Conservation (phyloP, 2,113 vertebrate species). For the Gila orcuttii region DNA sequence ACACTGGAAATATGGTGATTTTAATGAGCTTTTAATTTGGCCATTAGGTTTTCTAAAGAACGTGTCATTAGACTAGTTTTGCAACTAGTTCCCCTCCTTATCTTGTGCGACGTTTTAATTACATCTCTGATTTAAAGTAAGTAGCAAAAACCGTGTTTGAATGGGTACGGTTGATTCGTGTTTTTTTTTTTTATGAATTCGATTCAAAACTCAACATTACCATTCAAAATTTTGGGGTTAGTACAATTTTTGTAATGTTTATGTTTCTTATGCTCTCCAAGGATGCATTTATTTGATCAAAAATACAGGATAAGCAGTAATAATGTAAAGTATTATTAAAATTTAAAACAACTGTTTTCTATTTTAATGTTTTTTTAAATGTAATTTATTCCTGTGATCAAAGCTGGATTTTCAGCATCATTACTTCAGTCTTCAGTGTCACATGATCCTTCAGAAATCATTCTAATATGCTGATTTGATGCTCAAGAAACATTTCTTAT, state of each 20-base stretch:
- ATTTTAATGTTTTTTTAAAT: too few relatives aligned
- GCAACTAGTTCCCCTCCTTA: background rate
- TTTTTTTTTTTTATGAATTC: background rate
- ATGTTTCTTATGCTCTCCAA: background rate
- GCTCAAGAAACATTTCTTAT: too few relatives aligned
- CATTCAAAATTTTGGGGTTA: too few relatives aligned
- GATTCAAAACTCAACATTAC: background rate
- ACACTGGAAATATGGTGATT: background rate
- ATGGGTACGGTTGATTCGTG: background rate
- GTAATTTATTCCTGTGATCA: too few relatives aligned
- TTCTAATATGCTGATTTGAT: too few relatives aligned
- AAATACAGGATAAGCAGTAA: background rate
- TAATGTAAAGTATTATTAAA: background rate
- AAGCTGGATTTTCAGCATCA: too few relatives aligned
- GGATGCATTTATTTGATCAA: background rate
- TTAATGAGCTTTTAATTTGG: conserved; percentile 20
- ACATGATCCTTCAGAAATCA: too few relatives aligned
- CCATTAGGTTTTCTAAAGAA: conserved; percentile 5
- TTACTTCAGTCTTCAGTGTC: too few relatives aligned
- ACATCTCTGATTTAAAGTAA: background rate
- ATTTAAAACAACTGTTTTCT: too few relatives aligned
- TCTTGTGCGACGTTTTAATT: conserved; percentile 6
- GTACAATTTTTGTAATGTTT: background rate
- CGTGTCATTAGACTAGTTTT: background rate
- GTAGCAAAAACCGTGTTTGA: background rate